Base-by-base conservation (phyloP, 1,140 invertebrate genomes). In the Macrosteles quadrilineatus region DNA sequence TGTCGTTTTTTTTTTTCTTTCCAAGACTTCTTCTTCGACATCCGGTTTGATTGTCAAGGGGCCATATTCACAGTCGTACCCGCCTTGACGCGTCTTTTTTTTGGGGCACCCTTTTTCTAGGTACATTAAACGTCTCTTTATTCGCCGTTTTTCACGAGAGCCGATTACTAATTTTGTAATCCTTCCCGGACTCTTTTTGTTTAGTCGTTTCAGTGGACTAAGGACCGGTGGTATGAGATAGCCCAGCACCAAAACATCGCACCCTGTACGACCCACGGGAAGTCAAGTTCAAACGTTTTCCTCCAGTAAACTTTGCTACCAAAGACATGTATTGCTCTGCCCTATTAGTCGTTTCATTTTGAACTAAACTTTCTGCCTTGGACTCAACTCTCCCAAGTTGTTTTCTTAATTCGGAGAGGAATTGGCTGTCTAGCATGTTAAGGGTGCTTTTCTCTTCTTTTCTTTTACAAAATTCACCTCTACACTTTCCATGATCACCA, bases 221-320 rank as follows among this genome's bases (percentile, higher is more conserved):
- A 23, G 43, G 68, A 21, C 68, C 59, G n/a, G 29, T 64, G 11
- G 63, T 55, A 65, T 64, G 64, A 11, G 63, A 53, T n/a, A 69
- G 43, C 27, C 32, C 68, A 17, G 68, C 68, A 64, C 27, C 68
- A 62, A 21, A 23, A 64, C 31, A 40, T 30, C 63, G 25, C 25
- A 29, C 29, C 1, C 19, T 65, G 63, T 31, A 32, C 3, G 63
- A 65, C 11, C 63, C 63, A 4, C 63, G 63, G 12, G 9, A 11
- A 9, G 9, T 17, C 17, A 9, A 11, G 36, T 43, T 43, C 17
- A 43, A 11, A 11, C 17, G 36, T 17, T 43, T 43, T 17, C 36
- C 36, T 43, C 36, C 36, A 17, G 36, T 43, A 43, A 43, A 43
- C 17, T 43, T 43, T 43, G 36, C 36, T 17, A 43, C 36, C 36